Conservation (phyloP, 1,140 invertebrate genomes). For the Calliphora vicina region DNA sequence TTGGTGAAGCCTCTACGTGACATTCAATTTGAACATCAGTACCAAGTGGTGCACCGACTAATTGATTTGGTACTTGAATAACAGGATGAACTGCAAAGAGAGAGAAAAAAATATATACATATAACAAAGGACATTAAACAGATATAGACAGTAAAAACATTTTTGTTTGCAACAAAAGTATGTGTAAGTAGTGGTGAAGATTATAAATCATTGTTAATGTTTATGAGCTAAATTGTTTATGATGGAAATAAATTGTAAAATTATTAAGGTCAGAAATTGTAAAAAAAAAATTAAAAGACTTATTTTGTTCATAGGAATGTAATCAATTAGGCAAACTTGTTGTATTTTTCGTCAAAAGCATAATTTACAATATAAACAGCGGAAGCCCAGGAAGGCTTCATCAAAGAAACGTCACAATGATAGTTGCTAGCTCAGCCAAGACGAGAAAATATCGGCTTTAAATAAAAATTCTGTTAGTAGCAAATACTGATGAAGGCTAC, state of each 20-base stretch:
- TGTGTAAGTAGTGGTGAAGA: background rate
- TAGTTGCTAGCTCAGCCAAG: too few species aligned
- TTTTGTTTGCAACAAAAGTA: background rate
- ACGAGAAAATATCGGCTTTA: too few species aligned
- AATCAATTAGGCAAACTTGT: too few species aligned
- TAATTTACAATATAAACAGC: too few species aligned
- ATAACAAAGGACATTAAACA: background rate
- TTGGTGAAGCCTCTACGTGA: conserved; percentile 87
- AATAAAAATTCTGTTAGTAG: too few species aligned
- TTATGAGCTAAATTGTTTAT: background rate
- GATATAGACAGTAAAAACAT: background rate
- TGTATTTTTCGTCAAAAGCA: too few species aligned
- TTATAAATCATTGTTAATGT: conserved; percentile 1
- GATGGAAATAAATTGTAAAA: too few species aligned
- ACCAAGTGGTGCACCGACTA: conserved; percentile 85
- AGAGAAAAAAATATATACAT: conserved; percentile 49
- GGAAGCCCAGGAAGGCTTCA: too few species aligned
- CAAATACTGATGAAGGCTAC: too few species aligned
- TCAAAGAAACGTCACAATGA: too few species aligned
- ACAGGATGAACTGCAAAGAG: conserved; percentile 79
- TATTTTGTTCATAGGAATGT: too few species aligned
- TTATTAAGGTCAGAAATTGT: background rate
- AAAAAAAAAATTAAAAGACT: background rate
- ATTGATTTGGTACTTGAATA: conserved; percentile 88
- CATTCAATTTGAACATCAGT: conserved; percentile 89